Evolutionary conservation across 2,888 invertebrate genomes (phyloP).

Genomic region (Coenonympha arcania): DNA sequence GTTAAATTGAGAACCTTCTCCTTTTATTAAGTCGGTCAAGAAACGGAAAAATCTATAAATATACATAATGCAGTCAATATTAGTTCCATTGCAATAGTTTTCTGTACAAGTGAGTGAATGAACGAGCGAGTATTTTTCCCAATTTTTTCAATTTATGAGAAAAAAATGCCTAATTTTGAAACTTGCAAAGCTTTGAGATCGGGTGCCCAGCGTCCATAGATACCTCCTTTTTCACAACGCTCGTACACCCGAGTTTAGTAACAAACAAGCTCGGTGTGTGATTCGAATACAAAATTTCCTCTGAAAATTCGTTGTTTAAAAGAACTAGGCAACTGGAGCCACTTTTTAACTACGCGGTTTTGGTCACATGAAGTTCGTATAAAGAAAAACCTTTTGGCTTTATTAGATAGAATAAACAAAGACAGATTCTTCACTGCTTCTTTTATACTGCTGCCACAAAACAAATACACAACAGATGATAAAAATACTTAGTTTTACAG

Average conservation of each 20-base stretch:
- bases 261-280: slow-evolving; percentile 60
- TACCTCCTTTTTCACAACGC: not conserved
- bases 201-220: not conserved
- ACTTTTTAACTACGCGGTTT: not conserved
- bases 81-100: no score
- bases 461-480: no score
- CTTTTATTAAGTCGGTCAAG: no score
- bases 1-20: no score
- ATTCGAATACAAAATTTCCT: slow-evolving; percentile 40
- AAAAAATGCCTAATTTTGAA: not conserved
- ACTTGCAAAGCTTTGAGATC: not conserved
- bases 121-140: not conserved
- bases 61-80: no score
- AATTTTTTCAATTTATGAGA: not conserved
- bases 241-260: slow-evolving; percentile 52
- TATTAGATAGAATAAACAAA: not conserved
- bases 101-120: not conserved
- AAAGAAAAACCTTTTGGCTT: not conserved
- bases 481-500: no score
- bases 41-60: no score
- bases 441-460: not conserved
- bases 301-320: slow-evolving; percentile 2
- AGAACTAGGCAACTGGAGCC: not conserved
- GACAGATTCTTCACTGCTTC: not conserved
- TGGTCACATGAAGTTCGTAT: not conserved